These are phyloP conservation scores for Ammodytes marinus DNA, from an alignment of 2,113 vertebrate species.

Conservation along the genomic window DNA sequence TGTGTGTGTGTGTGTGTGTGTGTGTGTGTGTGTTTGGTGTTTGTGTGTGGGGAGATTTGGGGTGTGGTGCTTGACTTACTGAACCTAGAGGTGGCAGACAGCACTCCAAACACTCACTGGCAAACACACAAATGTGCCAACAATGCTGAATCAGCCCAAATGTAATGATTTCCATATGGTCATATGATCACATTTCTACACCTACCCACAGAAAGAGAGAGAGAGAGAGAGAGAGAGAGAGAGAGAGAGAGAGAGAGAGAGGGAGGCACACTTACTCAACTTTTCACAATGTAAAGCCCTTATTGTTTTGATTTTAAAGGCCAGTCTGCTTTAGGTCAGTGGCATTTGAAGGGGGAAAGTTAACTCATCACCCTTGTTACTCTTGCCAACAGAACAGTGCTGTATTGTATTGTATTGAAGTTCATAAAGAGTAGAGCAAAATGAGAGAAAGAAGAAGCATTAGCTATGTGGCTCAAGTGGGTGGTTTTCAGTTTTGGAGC, in stretches of 20 bases:
- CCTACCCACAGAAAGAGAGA: conserved; percentile 7
- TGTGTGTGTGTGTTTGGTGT: conserved; percentile 9
- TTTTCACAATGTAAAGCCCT: conserved; percentile 39
- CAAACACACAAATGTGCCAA: conserved; percentile 58
- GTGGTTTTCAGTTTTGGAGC: neutral
- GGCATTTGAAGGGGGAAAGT: conserved; percentile 58
- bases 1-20: conserved; percentile 12
- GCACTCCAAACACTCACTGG: conserved; percentile 44
- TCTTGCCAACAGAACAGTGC: conserved; percentile 41
- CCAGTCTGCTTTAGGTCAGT: conserved; percentile 41
- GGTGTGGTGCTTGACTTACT: conserved; percentile 41
- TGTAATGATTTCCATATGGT: conserved; percentile 83
- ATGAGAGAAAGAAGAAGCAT: neutral
- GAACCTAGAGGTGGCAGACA: conserved; percentile 66
- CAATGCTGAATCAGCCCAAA: conserved; percentile 72
- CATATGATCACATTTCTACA: conserved; percentile 80
- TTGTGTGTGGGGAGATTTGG: neutral
- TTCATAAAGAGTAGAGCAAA: conserved; percentile 31
- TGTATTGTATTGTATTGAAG: conserved; percentile 23
- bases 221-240: no score
- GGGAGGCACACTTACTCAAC: neutral
- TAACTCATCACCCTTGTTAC: conserved; percentile 54
- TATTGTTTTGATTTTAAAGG: conserved; percentile 37
- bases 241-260: no score
- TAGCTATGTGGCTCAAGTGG: neutral